Percentiles rank a stretch among this genome's conserved stretches.
Conservation (phyloP, 2,113 vertebrate species). For the Alligator mississippiensis region DNA sequence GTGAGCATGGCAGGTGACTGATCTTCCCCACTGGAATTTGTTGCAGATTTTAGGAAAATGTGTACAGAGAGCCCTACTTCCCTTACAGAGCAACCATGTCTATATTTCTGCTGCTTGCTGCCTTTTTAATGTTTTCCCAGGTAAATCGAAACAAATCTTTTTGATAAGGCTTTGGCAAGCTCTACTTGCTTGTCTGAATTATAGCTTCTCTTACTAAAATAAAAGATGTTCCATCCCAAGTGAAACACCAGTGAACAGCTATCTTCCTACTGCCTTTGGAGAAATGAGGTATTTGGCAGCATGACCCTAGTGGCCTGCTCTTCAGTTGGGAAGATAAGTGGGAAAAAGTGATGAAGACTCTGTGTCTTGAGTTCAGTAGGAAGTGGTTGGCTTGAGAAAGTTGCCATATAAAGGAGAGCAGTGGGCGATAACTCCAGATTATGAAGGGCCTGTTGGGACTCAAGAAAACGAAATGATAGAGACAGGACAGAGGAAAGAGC, state of each 20-base stretch:
- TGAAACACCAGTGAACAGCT: neutral
- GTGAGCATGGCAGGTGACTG: no score
- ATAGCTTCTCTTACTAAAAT: neutral
- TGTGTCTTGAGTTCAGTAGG: neutral
- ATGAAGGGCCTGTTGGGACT: neutral
- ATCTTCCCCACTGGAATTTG: no score
- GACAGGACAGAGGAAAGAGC: constrained; percentile 23
- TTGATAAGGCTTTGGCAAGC: no score
- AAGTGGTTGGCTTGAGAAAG: neutral
- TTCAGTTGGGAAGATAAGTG: neutral
- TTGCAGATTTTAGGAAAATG: no score
- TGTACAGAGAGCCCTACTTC: no score
- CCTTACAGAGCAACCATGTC: no score
- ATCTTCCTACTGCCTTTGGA: rapidly evolving
- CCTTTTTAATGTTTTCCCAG: no score
- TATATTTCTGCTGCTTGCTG: no score
- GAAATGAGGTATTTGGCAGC: neutral
- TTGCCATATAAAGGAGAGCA: neutral
- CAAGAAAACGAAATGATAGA: constrained; percentile 35
- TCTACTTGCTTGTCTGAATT: neutral
- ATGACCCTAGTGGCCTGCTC: neutral
- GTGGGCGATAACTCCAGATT: neutral
- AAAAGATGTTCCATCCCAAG: rapidly evolving
- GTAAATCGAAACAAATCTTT: no score
- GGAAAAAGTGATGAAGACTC: neutral